phyloP scores from a whole-genome alignment of 2,888 invertebrate genomes.

The Andricus curvator region DNA sequence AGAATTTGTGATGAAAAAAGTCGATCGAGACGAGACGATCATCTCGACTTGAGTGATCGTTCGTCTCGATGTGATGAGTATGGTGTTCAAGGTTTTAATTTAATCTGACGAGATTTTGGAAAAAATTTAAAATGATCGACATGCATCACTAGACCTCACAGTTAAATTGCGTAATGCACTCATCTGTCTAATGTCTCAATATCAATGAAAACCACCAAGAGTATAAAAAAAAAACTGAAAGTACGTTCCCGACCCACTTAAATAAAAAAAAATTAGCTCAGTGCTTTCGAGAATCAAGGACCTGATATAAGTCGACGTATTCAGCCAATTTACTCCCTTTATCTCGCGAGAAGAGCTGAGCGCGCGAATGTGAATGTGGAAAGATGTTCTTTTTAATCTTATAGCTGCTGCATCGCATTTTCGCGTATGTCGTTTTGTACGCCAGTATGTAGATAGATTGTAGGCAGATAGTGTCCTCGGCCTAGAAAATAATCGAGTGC shows the following conservation, averaged over 20 bases:
- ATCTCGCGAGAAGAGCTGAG: conserved; percentile 3
- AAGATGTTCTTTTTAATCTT: conserved; percentile 13
- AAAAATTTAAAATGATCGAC: no score
- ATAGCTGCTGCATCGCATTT: conserved; percentile 46
- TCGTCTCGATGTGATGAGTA: no score
- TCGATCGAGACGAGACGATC: no score
- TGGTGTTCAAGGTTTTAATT: no score
- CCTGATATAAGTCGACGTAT: background rate
- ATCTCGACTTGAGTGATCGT: no score
- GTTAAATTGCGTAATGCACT: no score
- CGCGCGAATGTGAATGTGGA: background rate
- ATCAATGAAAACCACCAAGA: background rate
- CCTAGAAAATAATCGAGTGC: conserved; percentile 59
- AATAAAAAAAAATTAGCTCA: background rate
- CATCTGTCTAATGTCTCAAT: background rate
- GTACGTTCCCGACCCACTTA: background rate
- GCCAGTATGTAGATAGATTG: background rate
- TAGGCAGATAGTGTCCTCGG: conserved; percentile 61
- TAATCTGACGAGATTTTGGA: no score
- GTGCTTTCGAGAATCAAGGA: background rate
- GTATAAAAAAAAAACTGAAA: conserved; percentile 8
- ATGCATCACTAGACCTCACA: no score
- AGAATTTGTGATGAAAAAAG: no score
- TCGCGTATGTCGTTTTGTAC: conserved; percentile 43
- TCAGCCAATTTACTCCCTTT: conserved; percentile 23